Percentiles rank a stretch among this genome's conserved stretches.
Conservation (phyloP, 2,888 invertebrate species). For the Cryptocephalus moraei region DNA sequence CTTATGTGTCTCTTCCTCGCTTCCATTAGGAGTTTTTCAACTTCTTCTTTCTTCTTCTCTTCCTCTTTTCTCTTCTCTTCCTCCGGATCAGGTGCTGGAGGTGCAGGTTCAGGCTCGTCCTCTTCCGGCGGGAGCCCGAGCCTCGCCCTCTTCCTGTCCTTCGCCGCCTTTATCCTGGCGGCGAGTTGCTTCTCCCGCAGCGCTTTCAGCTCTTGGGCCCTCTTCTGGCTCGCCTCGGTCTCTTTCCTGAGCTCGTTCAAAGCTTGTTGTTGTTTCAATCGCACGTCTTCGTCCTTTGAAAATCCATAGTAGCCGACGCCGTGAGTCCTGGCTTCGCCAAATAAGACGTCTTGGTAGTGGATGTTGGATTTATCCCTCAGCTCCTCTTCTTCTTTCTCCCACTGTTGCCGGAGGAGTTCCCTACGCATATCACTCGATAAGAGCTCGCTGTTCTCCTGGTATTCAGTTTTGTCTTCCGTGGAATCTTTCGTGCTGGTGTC, state of each 20-base stretch:
- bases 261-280: conserved; percentile 71
- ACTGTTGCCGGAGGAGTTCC: conserved; percentile 68
- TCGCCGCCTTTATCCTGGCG: conserved; percentile 61
- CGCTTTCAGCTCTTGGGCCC: conserved; percentile 49
- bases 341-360: conserved; percentile 88
- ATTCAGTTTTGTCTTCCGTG: conserved; percentile 4
- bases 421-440: conserved; percentile 47
- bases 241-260: conserved; percentile 59
- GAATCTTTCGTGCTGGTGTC: neutral
- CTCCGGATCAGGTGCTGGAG: conserved; percentile 4
- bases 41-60: conserved; percentile 36
- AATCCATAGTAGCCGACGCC: conserved; percentile 90
- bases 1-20: conserved; percentile 47
- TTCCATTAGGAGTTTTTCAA: conserved; percentile 43
- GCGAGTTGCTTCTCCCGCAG: conserved; percentile 57
- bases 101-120: conserved; percentile 37
- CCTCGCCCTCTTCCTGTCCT: conserved; percentile 60
- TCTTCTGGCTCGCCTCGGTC: conserved; percentile 57
- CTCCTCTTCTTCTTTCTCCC: conserved; percentile 77
- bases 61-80: conserved; percentile 17
- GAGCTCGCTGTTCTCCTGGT: conserved; percentile 24
- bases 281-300: conserved; percentile 72
- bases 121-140: conserved; percentile 59
- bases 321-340: conserved; percentile 85
- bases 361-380: conserved; percentile 62